phyloP scores from a whole-genome alignment of 2,797 vertebrate genomes.

The Neopelma chrysocephalum region DNA sequence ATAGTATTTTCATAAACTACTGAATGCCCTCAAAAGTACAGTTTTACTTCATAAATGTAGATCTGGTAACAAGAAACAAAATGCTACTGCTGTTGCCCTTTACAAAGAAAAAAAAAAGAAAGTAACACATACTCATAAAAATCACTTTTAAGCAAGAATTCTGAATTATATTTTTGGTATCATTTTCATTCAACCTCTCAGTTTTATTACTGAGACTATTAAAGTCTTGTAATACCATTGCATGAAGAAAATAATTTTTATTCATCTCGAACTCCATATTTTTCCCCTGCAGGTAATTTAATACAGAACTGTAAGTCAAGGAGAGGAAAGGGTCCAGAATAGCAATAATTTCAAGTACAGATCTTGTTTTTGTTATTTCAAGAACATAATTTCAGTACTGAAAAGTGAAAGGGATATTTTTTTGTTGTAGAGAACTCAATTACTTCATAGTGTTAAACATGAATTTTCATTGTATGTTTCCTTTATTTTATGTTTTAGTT shows the following conservation, averaged over 20 bases:
- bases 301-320: neutral
- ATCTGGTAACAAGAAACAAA: neutral
- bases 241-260: neutral
- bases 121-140: neutral
- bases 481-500: neutral
- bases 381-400: neutral
- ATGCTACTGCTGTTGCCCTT: neutral
- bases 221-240: neutral
- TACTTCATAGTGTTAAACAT: neutral
- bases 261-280: neutral
- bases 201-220: neutral
- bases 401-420: neutral
- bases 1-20: neutral
- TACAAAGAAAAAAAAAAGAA: neutral
- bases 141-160: neutral
- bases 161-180: neutral
- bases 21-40: neutral
- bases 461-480: neutral
- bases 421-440: neutral
- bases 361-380: neutral
- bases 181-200: neutral
- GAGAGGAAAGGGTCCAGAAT: neutral
- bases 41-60: neutral
- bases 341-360: neutral
- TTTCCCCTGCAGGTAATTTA: neutral